Evolutionary conservation across 2,797 vertebrate species (phyloP), one percentile per base, ranked within the genome.

Genomic region (Cetoscarus ocellatus): DNA sequence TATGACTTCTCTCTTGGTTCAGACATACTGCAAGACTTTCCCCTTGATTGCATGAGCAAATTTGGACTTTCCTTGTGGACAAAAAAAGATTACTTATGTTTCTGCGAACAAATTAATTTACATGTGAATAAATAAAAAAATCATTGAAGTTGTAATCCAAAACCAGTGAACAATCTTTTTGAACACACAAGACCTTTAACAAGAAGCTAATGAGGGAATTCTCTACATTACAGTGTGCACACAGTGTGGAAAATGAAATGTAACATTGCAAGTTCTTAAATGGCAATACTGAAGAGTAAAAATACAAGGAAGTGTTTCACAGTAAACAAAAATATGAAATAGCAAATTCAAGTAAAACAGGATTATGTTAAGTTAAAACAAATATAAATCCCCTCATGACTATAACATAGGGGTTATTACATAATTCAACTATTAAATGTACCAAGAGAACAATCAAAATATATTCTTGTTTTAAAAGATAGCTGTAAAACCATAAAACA

Each of bases 321-420:
- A 88, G 90, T 87, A 84, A 87, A 86, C 70, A 66, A 79, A 81
- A 80, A 72, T 55, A 79, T 71, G 60, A 77, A 86, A 88, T 72
- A 78, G 75, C 81, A 86, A 91, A 85, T 95, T 95, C 95, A 95
- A 95, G 95, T 95, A 93, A 94, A 93, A 93, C 93, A 95, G 94
- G 93, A 94, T 89, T 55, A 83, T 83, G 80, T 92, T 88, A 88
- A 91, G 63, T 91, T 80, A 85, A 83, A 90, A 86, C 59, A 74
- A 84, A 82, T 72, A 43, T 27, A 84, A 86, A 80, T 57, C 62
- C 68, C 73, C 51, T 45, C 12, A 27, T 18, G 42, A 82, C 52
- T 70, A 56, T 75, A 52, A 66, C 61, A 71, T 15, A 13, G 67
- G 53, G 49, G 15, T 34, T 51, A 51, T 35, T 51, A 48, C 45